phyloP scores from a whole-genome alignment of 2,797 vertebrate species.

The Sardinella longiceps region DNA sequence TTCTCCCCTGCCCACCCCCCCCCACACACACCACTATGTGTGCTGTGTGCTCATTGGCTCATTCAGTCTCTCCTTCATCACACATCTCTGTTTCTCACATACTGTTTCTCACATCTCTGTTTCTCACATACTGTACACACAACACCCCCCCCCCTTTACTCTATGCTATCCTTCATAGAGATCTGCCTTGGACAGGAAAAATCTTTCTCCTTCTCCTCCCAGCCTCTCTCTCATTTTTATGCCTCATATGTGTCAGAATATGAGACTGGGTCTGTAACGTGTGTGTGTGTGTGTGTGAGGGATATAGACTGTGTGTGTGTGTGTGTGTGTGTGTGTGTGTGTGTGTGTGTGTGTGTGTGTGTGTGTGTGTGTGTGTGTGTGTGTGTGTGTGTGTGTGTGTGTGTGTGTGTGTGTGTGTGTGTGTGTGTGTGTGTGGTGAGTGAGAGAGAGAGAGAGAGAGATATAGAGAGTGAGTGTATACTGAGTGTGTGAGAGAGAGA shows the following conservation, averaged over 20 bases:
- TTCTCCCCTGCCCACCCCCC: not conserved
- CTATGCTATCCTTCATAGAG: too few species aligned
- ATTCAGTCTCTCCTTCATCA: not conserved
- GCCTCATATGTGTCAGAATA: not conserved
- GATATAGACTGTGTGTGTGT: not conserved
- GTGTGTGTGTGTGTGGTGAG: too few species aligned
- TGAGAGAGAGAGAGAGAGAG: too few species aligned
- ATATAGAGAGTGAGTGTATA: too few species aligned
- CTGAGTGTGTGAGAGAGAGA: conserved; percentile 31
- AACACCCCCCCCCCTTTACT: not conserved
- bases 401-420: too few species aligned
- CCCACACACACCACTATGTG: not conserved
- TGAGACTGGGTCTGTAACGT: not conserved
- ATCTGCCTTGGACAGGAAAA: too few species aligned
- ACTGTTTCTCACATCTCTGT: too few species aligned
- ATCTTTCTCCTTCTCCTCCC: not conserved
- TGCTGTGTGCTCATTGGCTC: not conserved
- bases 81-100: not conserved
- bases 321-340: not conserved
- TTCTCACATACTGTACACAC: not conserved
- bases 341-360: too few species aligned
- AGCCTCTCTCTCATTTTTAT: too few species aligned
- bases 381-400: too few species aligned
- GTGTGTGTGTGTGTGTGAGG: not conserved
- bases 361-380: too few species aligned